Base-by-base conservation (phyloP, 2,888 invertebrate genomes). In the Tiphia femorata region DNA sequence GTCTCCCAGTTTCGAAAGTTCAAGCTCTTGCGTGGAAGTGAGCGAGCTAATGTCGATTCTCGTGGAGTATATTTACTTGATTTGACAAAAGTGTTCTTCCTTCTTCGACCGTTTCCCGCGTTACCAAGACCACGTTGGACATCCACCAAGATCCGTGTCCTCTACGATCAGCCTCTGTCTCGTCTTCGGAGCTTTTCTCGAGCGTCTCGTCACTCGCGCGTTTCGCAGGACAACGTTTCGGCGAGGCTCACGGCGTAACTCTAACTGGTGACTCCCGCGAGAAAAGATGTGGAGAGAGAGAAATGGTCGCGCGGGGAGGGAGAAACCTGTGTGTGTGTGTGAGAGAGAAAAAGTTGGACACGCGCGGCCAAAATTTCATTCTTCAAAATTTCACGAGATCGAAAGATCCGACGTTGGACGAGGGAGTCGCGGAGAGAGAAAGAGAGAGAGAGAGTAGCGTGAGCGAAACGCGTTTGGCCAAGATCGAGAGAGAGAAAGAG, bases 381-480 rank as follows among this genome's bases (percentile, higher is more conserved):
- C 44, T 48, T 70, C 44, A 65, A 69, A 69, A 35, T 72, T 72
- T 67, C 20, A 69, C 46, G 60, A 58, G 54, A 70, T 62, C 61
- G 58, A 70, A 57, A 59, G 63, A 58, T 58, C 35, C 47, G 17
- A 14, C 33, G 49, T 38, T 2, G 56, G 55, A 56, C 42, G 16
- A 7, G n/a, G 30, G 38, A 35, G 17, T 5, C n/a, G 29, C 19
- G 19, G 41, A 20, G 30, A 23, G 23, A 29, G 44, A 29, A 17
- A 7, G n/a, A 42, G 43, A 37, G 17, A 7, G 50, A 30, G 30
- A 27, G 37, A 20, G 29, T 20, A n/a, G 6, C 37, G 20, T 30
- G 35, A 54, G 16, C 23, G 30, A 29, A 37, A n/a, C n/a, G n/a
- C n/a, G n/a, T n/a, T n/a, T n/a, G n/a, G n/a, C n/a, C n/a, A n/a